Evolutionary conservation across 2,797 vertebrate genomes (phyloP).

Genomic region (Helarctos malayanus): DNA sequence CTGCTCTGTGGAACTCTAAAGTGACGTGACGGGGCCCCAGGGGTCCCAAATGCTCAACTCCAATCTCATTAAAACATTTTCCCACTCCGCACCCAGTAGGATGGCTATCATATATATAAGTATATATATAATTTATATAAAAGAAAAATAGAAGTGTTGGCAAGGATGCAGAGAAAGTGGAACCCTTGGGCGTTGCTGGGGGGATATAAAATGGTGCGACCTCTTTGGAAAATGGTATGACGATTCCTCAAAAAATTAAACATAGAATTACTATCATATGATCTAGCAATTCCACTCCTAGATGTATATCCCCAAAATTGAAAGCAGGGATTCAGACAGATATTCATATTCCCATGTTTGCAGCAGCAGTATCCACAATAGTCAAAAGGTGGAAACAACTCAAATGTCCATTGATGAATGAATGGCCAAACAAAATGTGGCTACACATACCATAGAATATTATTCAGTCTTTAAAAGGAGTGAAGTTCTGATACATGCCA

Average conservation of each 20-base stretch:
- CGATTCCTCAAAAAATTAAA: neutral
- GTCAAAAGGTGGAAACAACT: no score
- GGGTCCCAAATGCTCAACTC: neutral
- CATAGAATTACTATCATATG: neutral
- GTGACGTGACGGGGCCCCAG: neutral
- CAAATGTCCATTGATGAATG: rapidly evolving
- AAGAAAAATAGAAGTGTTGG: neutral
- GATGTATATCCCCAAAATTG: rapidly evolving
- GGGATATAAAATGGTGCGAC: neutral
- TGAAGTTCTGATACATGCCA: neutral
- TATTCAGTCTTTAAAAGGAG: neutral
- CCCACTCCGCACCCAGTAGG: neutral
- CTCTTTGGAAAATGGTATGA: neutral
- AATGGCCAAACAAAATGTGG: neutral
- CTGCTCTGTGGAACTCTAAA: neutral
- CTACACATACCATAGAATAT: rapidly evolving
- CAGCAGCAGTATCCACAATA: neutral
- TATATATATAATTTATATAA: neutral
- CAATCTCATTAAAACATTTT: neutral
- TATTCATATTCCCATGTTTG: neutral
- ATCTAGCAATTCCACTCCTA: neutral
- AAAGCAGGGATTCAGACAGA: neutral
- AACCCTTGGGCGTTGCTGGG: neutral
- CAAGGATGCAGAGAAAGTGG: neutral
- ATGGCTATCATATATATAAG: neutral